Evolutionary conservation across 2,888 invertebrate genomes (phyloP), one percentile per base, ranked within the genome.

Genomic region (Agonopterix heracliana): DNA sequence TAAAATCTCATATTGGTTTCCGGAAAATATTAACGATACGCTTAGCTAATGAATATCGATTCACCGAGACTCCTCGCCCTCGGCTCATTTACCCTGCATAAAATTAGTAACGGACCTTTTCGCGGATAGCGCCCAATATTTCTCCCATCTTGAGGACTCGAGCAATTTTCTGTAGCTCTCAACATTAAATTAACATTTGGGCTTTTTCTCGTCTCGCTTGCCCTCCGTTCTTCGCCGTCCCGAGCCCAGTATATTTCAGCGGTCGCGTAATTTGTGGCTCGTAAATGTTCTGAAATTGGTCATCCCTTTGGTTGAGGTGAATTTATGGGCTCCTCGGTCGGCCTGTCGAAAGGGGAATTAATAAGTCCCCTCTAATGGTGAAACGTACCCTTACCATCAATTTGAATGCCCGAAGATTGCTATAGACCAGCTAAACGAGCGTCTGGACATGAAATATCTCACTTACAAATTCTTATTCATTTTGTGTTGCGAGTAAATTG

Each of bases 271-370:
- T 88, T 88, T 88, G 87, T 88, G 87, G 88, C 82, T 85, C 87
- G 87, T 87, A 87, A 88, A 87, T 87, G 88, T 86, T 87, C 87
- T 82, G 86, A 88, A 88, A 88, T 88, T 88, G 88, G 88, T 88
- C 87, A 88, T 88, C 87, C 88, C 86, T 88, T 87, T 85, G 88
- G 87, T 83, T 80, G 86, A 85, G 86, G 84, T 81, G 81, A 87
- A 88, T 88, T 88, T 88, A 88, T 87, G 78, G 86, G 81, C 82
- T 82, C 72, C 81, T 84, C 86, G 86, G 84, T 78, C 78, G 84
- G 84, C 79, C 85, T 87, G 87, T 87, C 87, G 87, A 88, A 88
- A 88, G 85, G 85, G 84, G 82, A 88, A 88, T 88, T 87, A 87
- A 87, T 88, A 88, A 87, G 87, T 81, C 84, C 85, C 80, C 81